Evolutionary conservation across 2,113 vertebrate genomes (phyloP).

Genomic region (Agapornis roseicollis): DNA sequence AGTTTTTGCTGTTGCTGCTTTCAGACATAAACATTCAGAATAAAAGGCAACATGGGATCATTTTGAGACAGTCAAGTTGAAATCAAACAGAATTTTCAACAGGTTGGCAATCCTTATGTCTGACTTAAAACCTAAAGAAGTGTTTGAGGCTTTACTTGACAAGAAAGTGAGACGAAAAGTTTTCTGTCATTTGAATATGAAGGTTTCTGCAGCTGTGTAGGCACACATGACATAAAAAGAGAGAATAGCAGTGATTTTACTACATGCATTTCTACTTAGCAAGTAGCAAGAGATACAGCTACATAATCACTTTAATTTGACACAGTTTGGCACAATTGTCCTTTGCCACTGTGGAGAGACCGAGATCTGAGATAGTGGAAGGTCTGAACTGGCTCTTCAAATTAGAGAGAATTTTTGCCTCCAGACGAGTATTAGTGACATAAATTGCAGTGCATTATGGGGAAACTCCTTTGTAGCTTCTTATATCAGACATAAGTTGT

Average conservation of each 20-base stretch:
- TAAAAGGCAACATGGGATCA: constrained; percentile 26
- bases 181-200: neutral
- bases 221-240: neutral
- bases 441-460: neutral
- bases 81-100: constrained; percentile 50
- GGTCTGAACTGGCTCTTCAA: constrained; percentile 16
- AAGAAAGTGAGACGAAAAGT: neutral
- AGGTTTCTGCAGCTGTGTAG: neutral
- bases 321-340: constrained; percentile 2
- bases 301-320: constrained; percentile 55
- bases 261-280: neutral
- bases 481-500: neutral
- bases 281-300: neutral
- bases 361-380: constrained; percentile 28
- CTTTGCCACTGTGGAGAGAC: constrained; percentile 22
- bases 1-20: neutral
- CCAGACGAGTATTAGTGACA: neutral
- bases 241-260: neutral
- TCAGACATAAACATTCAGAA: constrained; percentile 37
- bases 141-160: neutral
- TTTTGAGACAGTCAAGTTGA: constrained; percentile 13
- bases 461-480: neutral
- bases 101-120: neutral
- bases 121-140: neutral
- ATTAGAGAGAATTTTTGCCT: neutral